Base-by-base conservation (phyloP, 2,113 vertebrate species). In the Sorex fumeus region DNA sequence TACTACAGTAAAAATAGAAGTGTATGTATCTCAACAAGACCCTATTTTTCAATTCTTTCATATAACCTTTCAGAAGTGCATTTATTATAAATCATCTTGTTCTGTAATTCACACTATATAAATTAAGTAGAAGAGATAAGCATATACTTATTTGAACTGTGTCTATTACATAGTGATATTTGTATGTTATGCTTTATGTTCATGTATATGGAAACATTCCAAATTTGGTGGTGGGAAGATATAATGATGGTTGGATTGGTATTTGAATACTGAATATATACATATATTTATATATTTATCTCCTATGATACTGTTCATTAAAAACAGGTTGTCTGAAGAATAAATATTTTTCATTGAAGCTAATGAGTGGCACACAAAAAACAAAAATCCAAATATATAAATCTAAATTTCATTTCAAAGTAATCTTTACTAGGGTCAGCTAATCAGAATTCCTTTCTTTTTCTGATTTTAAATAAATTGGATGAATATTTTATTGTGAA, bases 261-360 rank as follows among this genome's bases (percentile, higher is more conserved):
- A n/a, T n/a, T n/a, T n/a, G n/a, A n/a, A n/a, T n/a, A n/a, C n/a
- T n/a, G n/a, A n/a, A n/a, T n/a, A n/a, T n/a, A n/a, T n/a, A n/a
- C n/a, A n/a, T n/a, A n/a, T n/a, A n/a, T n/a, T n/a, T n/a, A n/a
- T n/a, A n/a, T n/a, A n/a, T n/a, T 67, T 50, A 57, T 57, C 11
- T 53, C 50, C 50, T 53, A 62, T 43, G 69, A 75, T 23, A 62
- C 6, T 27, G 19, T 62, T 81, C 19, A 45, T 78, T 72, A 67
- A 87, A 82, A 87, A 28, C 27, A 70, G 19, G 19, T 60, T 91
- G 13, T 43, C 32, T 78, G 66, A 69, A 27, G 40, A 85, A 82
- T 1, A 80, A 81, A 16, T 12, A 66, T 93, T 85, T 79, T 87
- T 66, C 57, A n/a, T 8, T 47, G 15, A 70, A 67, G 45, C 86